Percentiles rank a stretch among this genome's conserved stretches.
These are phyloP conservation scores for Pardosa pseudoannulata DNA, from an alignment of 2,888 invertebrate genomes.

Conservation along the genomic window DNA sequence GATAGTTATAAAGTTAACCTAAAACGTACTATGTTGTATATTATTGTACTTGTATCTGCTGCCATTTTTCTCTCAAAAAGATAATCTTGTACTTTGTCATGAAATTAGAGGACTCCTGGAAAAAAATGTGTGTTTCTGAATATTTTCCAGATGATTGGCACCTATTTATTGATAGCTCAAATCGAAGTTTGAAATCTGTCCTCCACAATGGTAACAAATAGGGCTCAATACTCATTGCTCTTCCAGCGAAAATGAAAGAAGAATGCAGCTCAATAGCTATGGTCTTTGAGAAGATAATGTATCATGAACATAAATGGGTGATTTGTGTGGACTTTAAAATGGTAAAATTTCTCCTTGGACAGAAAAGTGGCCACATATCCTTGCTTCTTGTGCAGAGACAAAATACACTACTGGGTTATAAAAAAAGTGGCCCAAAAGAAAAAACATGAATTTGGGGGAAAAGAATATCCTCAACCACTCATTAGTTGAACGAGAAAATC, in stretches of 20 bases:
- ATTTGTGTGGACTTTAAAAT: constrained; percentile 17
- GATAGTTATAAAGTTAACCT: too few relatives aligned
- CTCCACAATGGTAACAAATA: constrained; percentile 18
- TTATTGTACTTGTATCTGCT: too few relatives aligned
- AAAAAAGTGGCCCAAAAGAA: constrained; percentile 28
- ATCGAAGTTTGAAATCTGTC: background rate
- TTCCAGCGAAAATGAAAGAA: constrained; percentile 24
- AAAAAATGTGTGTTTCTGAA: too few relatives aligned
- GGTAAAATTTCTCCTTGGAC: constrained; percentile 18
- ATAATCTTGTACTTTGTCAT: too few relatives aligned
- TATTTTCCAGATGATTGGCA: too few relatives aligned
- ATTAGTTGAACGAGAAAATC: constrained; percentile 21
- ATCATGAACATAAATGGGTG: background rate
- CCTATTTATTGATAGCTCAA: background rate
- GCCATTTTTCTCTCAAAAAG: too few relatives aligned
- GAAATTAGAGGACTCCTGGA: too few relatives aligned
- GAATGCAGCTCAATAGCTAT: background rate
- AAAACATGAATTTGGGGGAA: constrained; percentile 10
- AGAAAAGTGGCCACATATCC: constrained; percentile 18
- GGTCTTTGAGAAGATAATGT: constrained; percentile 13
- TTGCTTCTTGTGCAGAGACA: constrained; percentile 37
- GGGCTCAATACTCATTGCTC: constrained; percentile 19
- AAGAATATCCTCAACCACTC: constrained; percentile 14
- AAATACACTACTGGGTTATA: constrained; percentile 24
- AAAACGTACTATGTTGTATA: too few relatives aligned